Percentiles rank a stretch among this genome's conserved stretches.
phyloP scores from a whole-genome alignment of 2,113 vertebrate species.

The Tautogolabrus adspersus region DNA sequence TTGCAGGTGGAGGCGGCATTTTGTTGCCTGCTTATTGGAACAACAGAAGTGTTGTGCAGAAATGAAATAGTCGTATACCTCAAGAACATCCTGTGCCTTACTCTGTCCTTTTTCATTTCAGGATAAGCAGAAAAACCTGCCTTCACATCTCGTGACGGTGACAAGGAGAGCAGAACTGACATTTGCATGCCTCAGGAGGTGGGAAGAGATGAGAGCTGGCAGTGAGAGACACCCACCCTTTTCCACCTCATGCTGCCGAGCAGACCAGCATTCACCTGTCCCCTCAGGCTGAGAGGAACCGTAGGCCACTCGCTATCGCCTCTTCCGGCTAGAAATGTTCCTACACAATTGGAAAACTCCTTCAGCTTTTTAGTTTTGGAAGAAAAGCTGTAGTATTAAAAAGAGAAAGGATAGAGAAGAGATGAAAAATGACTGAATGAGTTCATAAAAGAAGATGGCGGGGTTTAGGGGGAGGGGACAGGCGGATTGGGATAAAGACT shows the following conservation, averaged over 20 bases:
- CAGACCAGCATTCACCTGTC: conserved; percentile 66
- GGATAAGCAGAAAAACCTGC: conserved; percentile 12
- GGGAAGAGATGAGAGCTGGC: conserved; percentile 37
- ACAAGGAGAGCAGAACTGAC: conserved; percentile 38
- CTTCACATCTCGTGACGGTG: neutral
- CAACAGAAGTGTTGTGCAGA: neutral
- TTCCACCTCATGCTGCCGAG: conserved; percentile 22
- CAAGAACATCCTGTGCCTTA: neutral
- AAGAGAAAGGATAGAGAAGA: neutral
- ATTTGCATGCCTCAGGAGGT: conserved; percentile 54
- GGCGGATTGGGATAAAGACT: conserved; percentile 25
- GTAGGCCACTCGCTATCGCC: neutral
- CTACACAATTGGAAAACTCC: neutral
- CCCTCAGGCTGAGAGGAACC: conserved; percentile 41
- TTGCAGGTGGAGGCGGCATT: conserved; percentile 51
- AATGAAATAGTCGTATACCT: neutral
- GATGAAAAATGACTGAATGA: conserved; percentile 66
- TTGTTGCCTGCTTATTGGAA: neutral
- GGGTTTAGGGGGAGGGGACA: neutral
- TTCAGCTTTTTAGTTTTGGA: neutral
- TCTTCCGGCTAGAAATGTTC: conserved; percentile 18
- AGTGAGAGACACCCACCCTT: conserved; percentile 22
- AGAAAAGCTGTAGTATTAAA: neutral
- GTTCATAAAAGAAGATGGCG: conserved; percentile 29
- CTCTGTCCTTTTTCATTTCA: neutral